A percentile compares a stretch with the other conserved stretches of the same genome.
phyloP scores from a whole-genome alignment of 2,113 vertebrate genomes.

The zebrafish (Danio rerio) region DNA sequence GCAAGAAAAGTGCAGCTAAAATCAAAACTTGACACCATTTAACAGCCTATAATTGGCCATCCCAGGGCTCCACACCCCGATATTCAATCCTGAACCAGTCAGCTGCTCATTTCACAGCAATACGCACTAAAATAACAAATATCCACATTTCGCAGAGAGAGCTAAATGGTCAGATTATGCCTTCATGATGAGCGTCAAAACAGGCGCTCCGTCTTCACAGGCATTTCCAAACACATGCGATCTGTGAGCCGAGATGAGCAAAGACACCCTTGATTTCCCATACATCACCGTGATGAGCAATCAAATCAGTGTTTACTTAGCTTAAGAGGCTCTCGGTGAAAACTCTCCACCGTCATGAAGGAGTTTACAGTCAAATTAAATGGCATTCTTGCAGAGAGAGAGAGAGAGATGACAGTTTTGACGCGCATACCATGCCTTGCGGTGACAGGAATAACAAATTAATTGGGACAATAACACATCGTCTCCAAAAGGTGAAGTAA shows the following conservation, averaged over 20 bases:
- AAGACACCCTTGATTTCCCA: constrained; percentile 66
- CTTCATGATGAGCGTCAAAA: constrained; percentile 71
- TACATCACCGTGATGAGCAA: constrained; percentile 77
- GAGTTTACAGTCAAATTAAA: constrained; percentile 88
- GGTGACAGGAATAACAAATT: constrained; percentile 99
- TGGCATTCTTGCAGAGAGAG: constrained; percentile 80
- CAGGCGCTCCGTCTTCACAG: constrained; percentile 61
- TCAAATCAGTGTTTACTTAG: constrained; percentile 74
- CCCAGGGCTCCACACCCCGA: too few relatives aligned
- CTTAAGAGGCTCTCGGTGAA: constrained; percentile 74
- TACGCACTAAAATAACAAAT: constrained; percentile 45
- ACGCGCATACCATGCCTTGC: constrained; percentile 90
- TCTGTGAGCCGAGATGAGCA: constrained; percentile 68
- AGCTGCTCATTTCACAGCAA: background rate
- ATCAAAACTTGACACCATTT: too few relatives aligned
- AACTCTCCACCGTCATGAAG: constrained; percentile 76
- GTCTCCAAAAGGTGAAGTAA: constrained; percentile 99
- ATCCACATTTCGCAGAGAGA: constrained; percentile 61
- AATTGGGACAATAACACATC: constrained; percentile 99
- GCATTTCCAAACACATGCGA: constrained; percentile 71
- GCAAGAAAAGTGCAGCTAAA: too few relatives aligned
- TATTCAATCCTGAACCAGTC: too few relatives aligned
- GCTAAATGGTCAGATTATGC: constrained; percentile 69
- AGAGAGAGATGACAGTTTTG: constrained; percentile 92
- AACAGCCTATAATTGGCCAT: too few relatives aligned